Conservation (phyloP, 2,113 vertebrate genomes). For the Clarias magur region DNA sequence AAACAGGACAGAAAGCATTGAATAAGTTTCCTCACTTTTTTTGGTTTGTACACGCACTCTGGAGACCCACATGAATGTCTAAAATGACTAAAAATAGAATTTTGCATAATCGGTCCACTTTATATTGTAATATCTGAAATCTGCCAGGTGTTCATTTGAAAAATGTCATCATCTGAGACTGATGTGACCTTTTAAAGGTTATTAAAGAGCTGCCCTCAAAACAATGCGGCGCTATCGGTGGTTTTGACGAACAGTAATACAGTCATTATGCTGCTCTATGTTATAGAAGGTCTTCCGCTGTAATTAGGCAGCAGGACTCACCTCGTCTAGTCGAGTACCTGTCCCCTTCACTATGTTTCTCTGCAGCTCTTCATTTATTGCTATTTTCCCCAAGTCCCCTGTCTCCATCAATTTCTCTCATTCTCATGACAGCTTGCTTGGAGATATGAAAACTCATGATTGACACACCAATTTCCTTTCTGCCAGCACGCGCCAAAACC, state of each 20-base stretch:
- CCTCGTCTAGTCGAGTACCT: constrained; percentile 44
- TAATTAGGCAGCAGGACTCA: constrained; percentile 55
- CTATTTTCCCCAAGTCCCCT: constrained; percentile 35
- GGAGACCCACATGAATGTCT: too few species aligned
- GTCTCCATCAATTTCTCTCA: constrained; percentile 48
- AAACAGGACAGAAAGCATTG: too few species aligned
- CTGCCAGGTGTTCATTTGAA: neutral
- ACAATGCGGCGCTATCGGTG: constrained; percentile 7
- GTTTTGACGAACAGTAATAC: constrained; percentile 54
- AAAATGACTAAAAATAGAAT: too few species aligned
- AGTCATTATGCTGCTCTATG: constrained; percentile 52
- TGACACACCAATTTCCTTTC: constrained; percentile 66
- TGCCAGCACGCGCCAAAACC: constrained; percentile 53
- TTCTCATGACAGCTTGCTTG: constrained; percentile 56
- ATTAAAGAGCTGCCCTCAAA: constrained; percentile 29
- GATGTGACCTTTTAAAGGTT: constrained; percentile 39
- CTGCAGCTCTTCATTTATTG: constrained; percentile 50
- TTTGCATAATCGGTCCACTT: neutral
- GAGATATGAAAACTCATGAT: constrained; percentile 65
- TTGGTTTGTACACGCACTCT: too few species aligned
- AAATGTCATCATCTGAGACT: neutral
- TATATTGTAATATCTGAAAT: neutral
- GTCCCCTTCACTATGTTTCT: constrained; percentile 46
- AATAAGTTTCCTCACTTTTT: too few species aligned
- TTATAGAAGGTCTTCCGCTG: constrained; percentile 44